Conservation (phyloP, 2,888 invertebrate genomes). For the Caenorhabditis doughertyi region DNA sequence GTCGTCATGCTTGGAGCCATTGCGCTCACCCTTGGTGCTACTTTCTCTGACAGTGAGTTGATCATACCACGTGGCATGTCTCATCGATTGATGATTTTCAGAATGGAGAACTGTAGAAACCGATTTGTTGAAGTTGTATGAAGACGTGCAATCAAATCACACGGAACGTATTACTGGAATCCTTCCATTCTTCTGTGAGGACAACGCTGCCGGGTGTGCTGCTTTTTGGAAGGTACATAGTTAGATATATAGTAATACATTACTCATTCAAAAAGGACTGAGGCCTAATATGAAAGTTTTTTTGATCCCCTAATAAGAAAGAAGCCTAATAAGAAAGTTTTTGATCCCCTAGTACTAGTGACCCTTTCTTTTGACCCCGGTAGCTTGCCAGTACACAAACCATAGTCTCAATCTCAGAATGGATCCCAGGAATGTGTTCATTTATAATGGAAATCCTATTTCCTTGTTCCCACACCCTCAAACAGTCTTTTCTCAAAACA, state of each 20-base stretch:
- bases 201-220: slow-evolving; percentile 36
- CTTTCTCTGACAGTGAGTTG: slow-evolving; percentile 51
- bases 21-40: slow-evolving; percentile 55
- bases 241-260: no score
- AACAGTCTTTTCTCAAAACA: not conserved
- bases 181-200: slow-evolving; percentile 52
- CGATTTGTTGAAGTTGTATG: slow-evolving; percentile 9
- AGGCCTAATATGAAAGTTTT: no score
- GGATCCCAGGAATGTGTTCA: no score
- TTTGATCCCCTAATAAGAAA: no score
- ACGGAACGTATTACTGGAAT: slow-evolving; percentile 51
- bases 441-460: not conserved
- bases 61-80: not conserved
- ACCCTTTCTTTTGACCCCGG: no score
- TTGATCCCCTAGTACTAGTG: no score
- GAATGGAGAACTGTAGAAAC: slow-evolving; percentile 46
- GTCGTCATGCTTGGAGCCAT: slow-evolving; percentile 61
- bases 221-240: slow-evolving; percentile 43
- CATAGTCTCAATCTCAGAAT: no score
- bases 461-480: not conserved
- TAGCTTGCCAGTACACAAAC: no score
- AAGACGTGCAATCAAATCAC: slow-evolving; percentile 33
- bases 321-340: no score
- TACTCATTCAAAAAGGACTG: no score
- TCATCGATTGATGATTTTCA: not conserved